Evolutionary conservation across 2,797 vertebrate genomes (phyloP).

Genomic region (Philypnodon macrostomus): DNA sequence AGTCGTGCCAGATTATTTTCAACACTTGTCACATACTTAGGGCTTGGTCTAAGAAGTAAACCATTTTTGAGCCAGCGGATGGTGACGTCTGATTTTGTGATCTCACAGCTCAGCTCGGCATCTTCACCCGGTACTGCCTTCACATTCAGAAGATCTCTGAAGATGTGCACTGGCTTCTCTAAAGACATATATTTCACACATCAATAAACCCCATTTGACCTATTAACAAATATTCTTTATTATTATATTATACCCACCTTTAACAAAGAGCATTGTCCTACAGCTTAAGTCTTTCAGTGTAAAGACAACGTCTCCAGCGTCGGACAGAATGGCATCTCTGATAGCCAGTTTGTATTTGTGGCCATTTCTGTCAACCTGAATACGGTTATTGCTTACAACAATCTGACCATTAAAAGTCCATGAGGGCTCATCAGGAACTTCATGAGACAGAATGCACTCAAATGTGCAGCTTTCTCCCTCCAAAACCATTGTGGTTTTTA

Average conservation of each 20-base stretch:
- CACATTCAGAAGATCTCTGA: constrained; percentile 81
- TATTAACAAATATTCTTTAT: background rate
- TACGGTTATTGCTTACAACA: constrained; percentile 71
- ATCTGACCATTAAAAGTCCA: constrained; percentile 83
- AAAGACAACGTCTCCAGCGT: constrained; percentile 88
- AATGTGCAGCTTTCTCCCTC: constrained; percentile 89
- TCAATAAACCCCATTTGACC: no score
- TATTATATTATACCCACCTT: constrained; percentile 75
- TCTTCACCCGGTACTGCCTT: constrained; percentile 79
- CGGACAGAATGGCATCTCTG: constrained; percentile 65
- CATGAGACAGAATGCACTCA: constrained; percentile 88
- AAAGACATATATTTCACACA: background rate
- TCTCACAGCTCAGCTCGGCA: constrained; percentile 86
- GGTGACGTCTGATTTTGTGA: constrained; percentile 79
- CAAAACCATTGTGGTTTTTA: constrained; percentile 82
- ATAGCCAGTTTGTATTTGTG: constrained; percentile 81
- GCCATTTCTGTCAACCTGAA: constrained; percentile 72
- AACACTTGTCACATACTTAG: constrained; percentile 81
- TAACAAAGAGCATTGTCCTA: constrained; percentile 86
- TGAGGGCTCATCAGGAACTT: constrained; percentile 72
- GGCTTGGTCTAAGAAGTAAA: constrained; percentile 77
- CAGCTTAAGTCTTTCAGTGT: constrained; percentile 83
- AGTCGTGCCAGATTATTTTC: constrained; percentile 77
- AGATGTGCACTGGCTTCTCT: constrained; percentile 87
- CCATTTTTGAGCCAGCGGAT: constrained; percentile 90